Evolutionary conservation across 2,888 invertebrate genomes (phyloP).

Genomic region (Leucoma salicis): DNA sequence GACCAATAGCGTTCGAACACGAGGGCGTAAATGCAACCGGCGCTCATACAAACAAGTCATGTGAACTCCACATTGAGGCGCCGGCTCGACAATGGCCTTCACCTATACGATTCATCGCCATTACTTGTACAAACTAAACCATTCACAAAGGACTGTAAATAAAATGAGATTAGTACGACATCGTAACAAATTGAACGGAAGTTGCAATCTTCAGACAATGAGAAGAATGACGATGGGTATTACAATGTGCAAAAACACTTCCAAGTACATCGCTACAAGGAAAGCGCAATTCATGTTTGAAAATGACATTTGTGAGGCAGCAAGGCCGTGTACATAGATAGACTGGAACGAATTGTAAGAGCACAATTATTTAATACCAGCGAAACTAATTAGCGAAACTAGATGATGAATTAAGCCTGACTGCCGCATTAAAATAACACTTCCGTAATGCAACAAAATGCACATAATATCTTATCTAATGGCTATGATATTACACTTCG

Average conservation of each 20-base stretch:
- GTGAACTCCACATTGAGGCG: slow-evolving; percentile 57
- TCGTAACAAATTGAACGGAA: slow-evolving; percentile 37
- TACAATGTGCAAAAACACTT: slow-evolving; percentile 31
- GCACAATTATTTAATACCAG: slow-evolving; percentile 16
- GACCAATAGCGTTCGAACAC: slow-evolving; percentile 62
- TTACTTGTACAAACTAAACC: slow-evolving; percentile 42
- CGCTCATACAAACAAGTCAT: slow-evolving; percentile 55
- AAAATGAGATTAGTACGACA: slow-evolving; percentile 27
- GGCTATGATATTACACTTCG: slow-evolving; percentile 45
- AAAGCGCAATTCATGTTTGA: slow-evolving; percentile 22
- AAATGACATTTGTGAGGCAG: slow-evolving; percentile 21
- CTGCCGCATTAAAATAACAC: slow-evolving; percentile 48
- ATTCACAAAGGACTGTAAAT: slow-evolving; percentile 42
- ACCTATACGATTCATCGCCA: slow-evolving; percentile 49
- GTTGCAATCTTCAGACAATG: slow-evolving; percentile 35
- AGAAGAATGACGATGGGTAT: slow-evolving; percentile 29
- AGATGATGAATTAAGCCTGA: slow-evolving; percentile 17
- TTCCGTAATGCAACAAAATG: slow-evolving; percentile 48
- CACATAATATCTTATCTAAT: slow-evolving; percentile 28
- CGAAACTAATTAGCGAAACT: slow-evolving; percentile 21
- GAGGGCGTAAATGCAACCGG: slow-evolving; percentile 30
- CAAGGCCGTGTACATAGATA: slow-evolving; percentile 21
- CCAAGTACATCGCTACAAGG: slow-evolving; percentile 20
- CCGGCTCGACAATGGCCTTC: slow-evolving; percentile 69
- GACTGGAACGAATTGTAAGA: slow-evolving; percentile 13